Conservation (phyloP, 2,113 vertebrate genomes). For the Oxyura jamaicensis region DNA sequence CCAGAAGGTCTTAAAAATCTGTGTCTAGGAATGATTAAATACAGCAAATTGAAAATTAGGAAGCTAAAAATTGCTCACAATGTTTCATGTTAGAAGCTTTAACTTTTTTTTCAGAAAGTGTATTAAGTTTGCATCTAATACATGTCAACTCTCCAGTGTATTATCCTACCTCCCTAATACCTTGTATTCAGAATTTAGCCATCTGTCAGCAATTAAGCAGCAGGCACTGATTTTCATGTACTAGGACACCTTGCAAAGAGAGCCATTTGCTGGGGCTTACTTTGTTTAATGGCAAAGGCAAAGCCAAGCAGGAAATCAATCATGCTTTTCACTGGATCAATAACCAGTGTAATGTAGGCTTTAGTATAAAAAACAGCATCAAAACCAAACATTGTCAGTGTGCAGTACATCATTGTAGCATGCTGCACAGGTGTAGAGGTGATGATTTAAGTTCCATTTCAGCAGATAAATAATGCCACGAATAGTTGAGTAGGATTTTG, state of each 20-base stretch:
- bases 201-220: conserved; percentile 37
- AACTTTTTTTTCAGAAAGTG: neutral
- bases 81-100: neutral
- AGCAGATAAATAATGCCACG: neutral
- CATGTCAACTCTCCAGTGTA: neutral
- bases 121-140: neutral
- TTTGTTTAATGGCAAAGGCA: neutral
- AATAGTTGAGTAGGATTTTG: neutral
- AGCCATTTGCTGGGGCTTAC: neutral
- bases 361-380: neutral
- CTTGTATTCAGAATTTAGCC: neutral
- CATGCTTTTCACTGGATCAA: neutral
- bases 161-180: neutral
- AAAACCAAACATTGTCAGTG: neutral
- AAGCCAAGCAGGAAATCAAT: conserved; percentile 3
- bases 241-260: neutral
- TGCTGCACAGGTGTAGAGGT: neutral
- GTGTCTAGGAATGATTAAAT: neutral
- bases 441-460: neutral
- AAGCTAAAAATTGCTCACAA: neutral
- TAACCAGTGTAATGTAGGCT: neutral
- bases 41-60: neutral
- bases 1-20: neutral
- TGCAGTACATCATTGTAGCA: neutral
- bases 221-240: neutral